Evolutionary conservation across 2,113 vertebrate genomes (phyloP), one percentile per base, ranked within the genome.

Genomic region (Rhadina sibilatrix): DNA sequence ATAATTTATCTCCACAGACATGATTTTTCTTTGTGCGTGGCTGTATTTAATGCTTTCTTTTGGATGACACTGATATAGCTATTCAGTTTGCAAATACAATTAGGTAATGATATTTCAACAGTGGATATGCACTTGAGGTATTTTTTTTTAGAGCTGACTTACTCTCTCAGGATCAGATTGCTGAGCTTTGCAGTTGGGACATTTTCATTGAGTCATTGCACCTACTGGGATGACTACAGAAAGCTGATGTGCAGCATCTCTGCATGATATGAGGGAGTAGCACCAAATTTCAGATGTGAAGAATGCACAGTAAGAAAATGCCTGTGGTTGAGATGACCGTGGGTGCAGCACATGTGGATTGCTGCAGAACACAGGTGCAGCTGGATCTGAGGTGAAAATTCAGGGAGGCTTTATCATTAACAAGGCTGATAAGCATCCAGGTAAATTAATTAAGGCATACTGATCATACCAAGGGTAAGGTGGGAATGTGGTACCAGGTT

Each of bases 291-390:
- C 40, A 61, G 37, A 27, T 47, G 7, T 2, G 8, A 63, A 56
- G 80, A 88, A 50, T 13, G 33, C 38, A 5, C 8, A 37, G 42
- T 65, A 17, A 75, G 52, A 24, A 83, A 50, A 40, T 3, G 25
- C 6, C 0, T 3, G 0, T 18, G 12, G 18, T 37, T 68, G 65
- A 47, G 42, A 35, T 15, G 9, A 2, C 24, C 0, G 0, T 8
- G 21, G 40, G 35, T n/a, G 31, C 18, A 37, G 21, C 24, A 50
- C 19, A 2, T 56, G 71, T 31, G 56, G 69, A 33, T 8, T 19
- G n/a, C 77, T 83, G 76, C 68, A 38, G 64, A 52, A 46, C 28
- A 16, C 13, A 20, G 15, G 61, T 50, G 8, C 40, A 60, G 71
- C 54, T 78, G 66, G 38, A 30, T 30, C 37, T 5, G 25, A 87